Conservation (phyloP, 2,113 vertebrate genomes). For the Aix galericulata region DNA sequence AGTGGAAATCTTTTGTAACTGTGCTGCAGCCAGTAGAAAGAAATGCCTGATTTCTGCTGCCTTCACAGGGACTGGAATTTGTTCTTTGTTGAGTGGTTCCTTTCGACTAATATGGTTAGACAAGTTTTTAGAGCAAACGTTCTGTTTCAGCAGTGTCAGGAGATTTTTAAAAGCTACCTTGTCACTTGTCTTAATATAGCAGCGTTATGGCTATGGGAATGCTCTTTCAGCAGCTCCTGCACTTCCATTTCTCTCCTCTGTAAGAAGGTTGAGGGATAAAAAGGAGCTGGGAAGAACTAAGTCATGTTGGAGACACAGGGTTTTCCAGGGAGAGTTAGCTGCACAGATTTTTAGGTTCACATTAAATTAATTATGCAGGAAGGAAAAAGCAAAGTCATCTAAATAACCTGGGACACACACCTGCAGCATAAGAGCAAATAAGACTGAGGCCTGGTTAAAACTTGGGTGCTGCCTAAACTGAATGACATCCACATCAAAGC, state of each 20-base stretch:
- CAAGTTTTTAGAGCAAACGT: slow-evolving; percentile 41
- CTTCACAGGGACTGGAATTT: not conserved
- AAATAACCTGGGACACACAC: not conserved
- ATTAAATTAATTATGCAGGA: not conserved
- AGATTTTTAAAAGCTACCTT: slow-evolving; percentile 32
- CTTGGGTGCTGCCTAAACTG: not conserved
- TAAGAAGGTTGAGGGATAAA: not conserved
- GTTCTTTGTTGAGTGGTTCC: not conserved
- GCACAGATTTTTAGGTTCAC: not conserved
- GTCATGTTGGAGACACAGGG: not conserved
- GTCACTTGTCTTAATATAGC: not conserved
- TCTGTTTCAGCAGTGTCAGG: not conserved
- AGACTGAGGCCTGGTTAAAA: not conserved
- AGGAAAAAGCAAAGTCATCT: not conserved
- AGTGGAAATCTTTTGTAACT: not conserved
- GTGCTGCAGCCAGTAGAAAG: not conserved
- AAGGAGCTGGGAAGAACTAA: not conserved
- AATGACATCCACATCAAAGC: not conserved
- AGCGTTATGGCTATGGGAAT: not conserved
- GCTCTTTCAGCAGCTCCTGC: not conserved
- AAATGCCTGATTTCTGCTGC: slow-evolving; percentile 10
- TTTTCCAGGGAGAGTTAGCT: not conserved
- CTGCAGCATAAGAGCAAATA: not conserved
- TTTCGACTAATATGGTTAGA: slow-evolving; percentile 7
- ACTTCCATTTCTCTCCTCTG: not conserved